phyloP scores from a whole-genome alignment of 2,888 invertebrate genomes.

The Cephus pygmeus region DNA sequence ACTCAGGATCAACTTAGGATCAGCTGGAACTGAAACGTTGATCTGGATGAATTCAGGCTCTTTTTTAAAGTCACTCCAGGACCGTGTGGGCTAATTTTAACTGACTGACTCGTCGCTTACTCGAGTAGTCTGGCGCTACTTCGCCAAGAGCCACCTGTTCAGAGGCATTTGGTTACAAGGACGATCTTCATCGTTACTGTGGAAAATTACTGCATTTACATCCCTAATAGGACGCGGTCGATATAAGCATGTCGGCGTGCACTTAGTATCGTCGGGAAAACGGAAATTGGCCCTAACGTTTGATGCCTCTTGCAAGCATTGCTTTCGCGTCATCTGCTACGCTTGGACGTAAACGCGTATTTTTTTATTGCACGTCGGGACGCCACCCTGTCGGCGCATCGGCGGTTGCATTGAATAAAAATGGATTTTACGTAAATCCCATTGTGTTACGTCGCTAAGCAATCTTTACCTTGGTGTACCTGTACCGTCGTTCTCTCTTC shows the following conservation, averaged over 20 bases:
- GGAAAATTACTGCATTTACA: slow-evolving; percentile 56
- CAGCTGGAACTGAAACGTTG: slow-evolving; percentile 28
- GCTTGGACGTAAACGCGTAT: too few relatives aligned
- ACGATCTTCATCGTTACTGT: slow-evolving; percentile 48
- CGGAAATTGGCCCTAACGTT: slow-evolving; percentile 10
- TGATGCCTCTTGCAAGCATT: too few relatives aligned
- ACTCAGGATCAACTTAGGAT: not conserved
- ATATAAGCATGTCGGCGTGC: slow-evolving; percentile 45
- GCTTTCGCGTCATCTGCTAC: too few relatives aligned
- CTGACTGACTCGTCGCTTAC: slow-evolving; percentile 18
- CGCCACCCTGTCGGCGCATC: not conserved
- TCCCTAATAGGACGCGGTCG: slow-evolving; percentile 53
- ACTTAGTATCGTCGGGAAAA: slow-evolving; percentile 31
- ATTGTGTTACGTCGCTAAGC: slow-evolving; percentile 32
- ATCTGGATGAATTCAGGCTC: slow-evolving; percentile 33
- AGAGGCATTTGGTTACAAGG: slow-evolving; percentile 47
- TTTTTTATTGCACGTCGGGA: too few relatives aligned
- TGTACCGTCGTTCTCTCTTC: not conserved
- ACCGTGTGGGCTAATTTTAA: slow-evolving; percentile 38
- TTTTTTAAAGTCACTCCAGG: slow-evolving; percentile 15
- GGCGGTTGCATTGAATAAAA: slow-evolving; percentile 37
- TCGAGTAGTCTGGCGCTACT: not conserved
- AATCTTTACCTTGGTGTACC: not conserved
- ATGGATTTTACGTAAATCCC: slow-evolving; percentile 40
- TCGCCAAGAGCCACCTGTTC: slow-evolving; percentile 25